Conservation (phyloP, 2,797 vertebrate genomes). For the Gallinago nigripennis region DNA sequence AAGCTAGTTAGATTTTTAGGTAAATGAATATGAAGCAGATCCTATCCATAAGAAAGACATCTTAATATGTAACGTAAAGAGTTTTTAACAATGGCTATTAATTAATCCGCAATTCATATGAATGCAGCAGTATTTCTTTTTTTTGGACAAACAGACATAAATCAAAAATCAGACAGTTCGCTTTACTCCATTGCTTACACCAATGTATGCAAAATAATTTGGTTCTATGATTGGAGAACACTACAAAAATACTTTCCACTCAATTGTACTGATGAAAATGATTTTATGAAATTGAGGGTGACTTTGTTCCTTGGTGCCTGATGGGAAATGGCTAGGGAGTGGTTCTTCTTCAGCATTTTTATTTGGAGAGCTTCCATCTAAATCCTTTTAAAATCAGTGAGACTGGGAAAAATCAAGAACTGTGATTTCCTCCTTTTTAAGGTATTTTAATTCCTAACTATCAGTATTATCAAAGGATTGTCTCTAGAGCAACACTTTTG, state of each 20-base stretch:
- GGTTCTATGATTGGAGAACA: background rate
- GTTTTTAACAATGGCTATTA: background rate
- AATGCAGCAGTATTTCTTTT: background rate
- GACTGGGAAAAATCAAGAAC: background rate
- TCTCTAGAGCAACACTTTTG: background rate
- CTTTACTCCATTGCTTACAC: background rate
- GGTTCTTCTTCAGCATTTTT: background rate
- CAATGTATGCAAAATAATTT: background rate
- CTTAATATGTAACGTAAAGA: background rate
- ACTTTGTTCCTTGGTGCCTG: background rate
- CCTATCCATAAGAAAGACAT: background rate
- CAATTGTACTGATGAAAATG: background rate
- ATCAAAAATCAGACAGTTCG: background rate
- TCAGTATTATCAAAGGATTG: background rate
- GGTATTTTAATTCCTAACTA: background rate
- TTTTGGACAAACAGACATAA: background rate
- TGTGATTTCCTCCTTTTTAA: background rate
- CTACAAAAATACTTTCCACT: background rate
- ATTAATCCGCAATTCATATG: background rate
- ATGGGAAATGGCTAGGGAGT: background rate
- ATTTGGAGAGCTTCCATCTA: background rate
- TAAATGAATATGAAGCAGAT: background rate
- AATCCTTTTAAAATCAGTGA: slow-evolving; percentile 16
- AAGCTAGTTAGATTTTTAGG: background rate
- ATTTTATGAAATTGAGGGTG: background rate